Evolutionary conservation across 2,888 invertebrate species (phyloP).

Genomic region (Auanema freiburgensis): DNA sequence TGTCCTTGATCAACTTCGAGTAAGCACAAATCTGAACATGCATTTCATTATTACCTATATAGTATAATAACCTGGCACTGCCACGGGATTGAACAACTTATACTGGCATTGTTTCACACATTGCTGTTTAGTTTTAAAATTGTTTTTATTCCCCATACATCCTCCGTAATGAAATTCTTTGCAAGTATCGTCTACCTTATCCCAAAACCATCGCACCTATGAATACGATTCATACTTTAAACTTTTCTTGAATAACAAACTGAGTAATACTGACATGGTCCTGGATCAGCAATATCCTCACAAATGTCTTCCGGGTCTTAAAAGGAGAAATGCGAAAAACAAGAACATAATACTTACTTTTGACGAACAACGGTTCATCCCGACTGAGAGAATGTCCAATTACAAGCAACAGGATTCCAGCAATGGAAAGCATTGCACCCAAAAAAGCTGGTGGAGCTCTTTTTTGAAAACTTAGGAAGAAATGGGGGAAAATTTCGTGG

Average conservation of each 20-base stretch:
- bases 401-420: slow-evolving; percentile 8
- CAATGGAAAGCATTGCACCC: too few species aligned
- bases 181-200: slow-evolving; percentile 46
- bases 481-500: not conserved
- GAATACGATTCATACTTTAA: not conserved
- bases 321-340: not conserved
- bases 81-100: slow-evolving; percentile 55
- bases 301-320: slow-evolving; percentile 40
- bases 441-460: not conserved
- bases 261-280: slow-evolving; percentile 56
- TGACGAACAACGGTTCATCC: slow-evolving; percentile 18
- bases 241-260: slow-evolving; percentile 6
- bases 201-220: slow-evolving; percentile 56
- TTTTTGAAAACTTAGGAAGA: not conserved
- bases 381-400: not conserved
- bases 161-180: slow-evolving; percentile 60
- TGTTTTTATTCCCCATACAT: slow-evolving; percentile 57
- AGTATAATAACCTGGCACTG: slow-evolving; percentile 48
- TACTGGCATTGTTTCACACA: slow-evolving; percentile 57
- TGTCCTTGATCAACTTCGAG: slow-evolving; percentile 57
- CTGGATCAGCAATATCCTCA: slow-evolving; percentile 44
- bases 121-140: slow-evolving; percentile 52
- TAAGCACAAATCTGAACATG: slow-evolving; percentile 48
- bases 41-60: not conserved
- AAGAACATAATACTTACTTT: slow-evolving; percentile 10